These are phyloP conservation scores for Drosophila repleta DNA, from an alignment of 1,140 invertebrate species.

Conservation along the genomic window DNA sequence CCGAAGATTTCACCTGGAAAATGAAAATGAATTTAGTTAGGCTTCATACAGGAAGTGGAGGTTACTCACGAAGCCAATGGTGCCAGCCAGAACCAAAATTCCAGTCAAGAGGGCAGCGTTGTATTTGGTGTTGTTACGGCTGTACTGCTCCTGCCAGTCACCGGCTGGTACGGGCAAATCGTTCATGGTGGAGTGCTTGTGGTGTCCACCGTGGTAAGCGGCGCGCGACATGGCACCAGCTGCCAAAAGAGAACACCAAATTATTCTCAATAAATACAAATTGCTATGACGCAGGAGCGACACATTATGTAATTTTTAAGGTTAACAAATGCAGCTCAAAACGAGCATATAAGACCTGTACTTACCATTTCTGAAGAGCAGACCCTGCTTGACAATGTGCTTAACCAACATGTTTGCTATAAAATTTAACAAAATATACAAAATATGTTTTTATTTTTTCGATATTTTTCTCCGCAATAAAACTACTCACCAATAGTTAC, in stretches of 20 bases:
- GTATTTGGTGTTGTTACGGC: slow-evolving; percentile 87
- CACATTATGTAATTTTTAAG: slow-evolving; percentile 82
- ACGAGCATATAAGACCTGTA: neutral
- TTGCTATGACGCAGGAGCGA: slow-evolving; percentile 10
- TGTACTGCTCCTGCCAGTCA: slow-evolving; percentile 88
- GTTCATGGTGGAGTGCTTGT: slow-evolving; percentile 86
- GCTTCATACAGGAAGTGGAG: neutral
- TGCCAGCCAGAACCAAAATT: slow-evolving; percentile 85
- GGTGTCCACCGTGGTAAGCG: slow-evolving; percentile 73
- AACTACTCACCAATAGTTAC: slow-evolving; percentile 49
- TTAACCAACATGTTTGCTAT: slow-evolving; percentile 81
- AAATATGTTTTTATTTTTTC: slow-evolving; percentile 29
- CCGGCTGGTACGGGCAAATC: slow-evolving; percentile 90
- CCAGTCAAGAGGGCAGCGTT: slow-evolving; percentile 88
- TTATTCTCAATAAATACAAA: slow-evolving; percentile 10
- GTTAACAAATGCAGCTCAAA: slow-evolving; percentile 53
- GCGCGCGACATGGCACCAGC: slow-evolving; percentile 77
- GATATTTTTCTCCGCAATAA: slow-evolving; percentile 31
- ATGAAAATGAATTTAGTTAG: neutral
- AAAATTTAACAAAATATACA: slow-evolving; percentile 26
- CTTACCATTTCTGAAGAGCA: slow-evolving; percentile 78
- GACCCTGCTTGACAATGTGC: slow-evolving; percentile 78
- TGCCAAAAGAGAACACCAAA: slow-evolving; percentile 26
- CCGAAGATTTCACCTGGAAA: slow-evolving; percentile 85
- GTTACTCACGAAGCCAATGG: slow-evolving; percentile 86